These are phyloP conservation scores for Pseudachorutes palmiensis DNA, from an alignment of 1,140 invertebrate species.

Conservation along the genomic window DNA sequence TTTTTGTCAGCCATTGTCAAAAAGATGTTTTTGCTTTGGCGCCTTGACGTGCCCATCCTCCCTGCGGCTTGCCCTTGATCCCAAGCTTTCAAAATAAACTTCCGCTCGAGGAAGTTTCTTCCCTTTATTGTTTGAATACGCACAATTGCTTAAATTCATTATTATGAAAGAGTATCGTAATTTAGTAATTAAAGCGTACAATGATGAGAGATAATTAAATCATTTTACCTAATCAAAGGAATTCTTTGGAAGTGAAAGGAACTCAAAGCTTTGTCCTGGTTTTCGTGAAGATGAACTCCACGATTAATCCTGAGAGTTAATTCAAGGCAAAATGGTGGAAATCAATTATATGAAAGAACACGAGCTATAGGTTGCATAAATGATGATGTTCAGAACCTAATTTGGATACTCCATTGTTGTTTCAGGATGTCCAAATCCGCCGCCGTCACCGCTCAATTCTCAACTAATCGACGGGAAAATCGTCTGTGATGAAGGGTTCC, in stretches of 20 bases:
- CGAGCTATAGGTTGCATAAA: neutral
- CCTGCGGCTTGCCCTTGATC: neutral
- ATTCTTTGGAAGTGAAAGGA: too few relatives aligned
- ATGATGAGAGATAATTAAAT: neutral
- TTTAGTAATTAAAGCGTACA: neutral
- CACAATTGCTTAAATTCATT: neutral
- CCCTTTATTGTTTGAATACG: too few relatives aligned
- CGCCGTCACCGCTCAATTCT: constrained; percentile 5
- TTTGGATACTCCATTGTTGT: neutral
- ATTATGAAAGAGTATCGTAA: neutral
- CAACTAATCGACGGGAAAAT: neutral
- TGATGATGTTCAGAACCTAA: neutral
- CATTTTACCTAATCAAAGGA: too few relatives aligned
- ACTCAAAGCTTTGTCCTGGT: neutral
- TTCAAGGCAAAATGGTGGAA: neutral
- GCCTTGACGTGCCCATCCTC: neutral
- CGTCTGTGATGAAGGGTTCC: constrained; percentile 9
- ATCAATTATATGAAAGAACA: neutral
- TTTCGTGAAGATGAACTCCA: neutral
- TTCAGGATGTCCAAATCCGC: neutral
- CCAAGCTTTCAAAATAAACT: neutral
- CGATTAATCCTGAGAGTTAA: neutral
- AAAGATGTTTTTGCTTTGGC: too few relatives aligned
- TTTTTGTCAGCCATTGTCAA: neutral
- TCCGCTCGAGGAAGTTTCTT: neutral